phyloP scores from a whole-genome alignment of 2,113 vertebrate species.

The Macquaria ambigua region DNA sequence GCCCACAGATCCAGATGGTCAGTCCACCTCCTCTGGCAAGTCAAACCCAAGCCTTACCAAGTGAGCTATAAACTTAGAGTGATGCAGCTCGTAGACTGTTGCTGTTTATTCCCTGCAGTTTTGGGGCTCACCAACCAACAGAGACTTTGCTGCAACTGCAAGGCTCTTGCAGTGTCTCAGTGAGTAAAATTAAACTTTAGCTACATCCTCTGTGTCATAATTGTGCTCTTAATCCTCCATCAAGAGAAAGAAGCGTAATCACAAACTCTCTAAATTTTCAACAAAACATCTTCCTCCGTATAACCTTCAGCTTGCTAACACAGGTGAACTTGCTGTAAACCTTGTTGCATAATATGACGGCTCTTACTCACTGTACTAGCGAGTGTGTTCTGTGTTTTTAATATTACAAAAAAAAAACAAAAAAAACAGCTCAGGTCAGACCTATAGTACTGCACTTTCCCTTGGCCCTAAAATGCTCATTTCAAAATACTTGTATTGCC shows the following conservation, averaged over 20 bases:
- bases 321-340: conserved; percentile 10
- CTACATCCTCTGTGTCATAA: neutral
- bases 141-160: neutral
- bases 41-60: conserved; percentile 4
- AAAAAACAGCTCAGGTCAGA: conserved; percentile 2
- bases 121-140: neutral
- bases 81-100: neutral
- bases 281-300: neutral
- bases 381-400: neutral
- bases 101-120: neutral
- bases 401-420: neutral
- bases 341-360: conserved; percentile 1
- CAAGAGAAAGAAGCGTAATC: neutral
- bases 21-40: conserved; percentile 12
- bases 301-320: conserved; percentile 5
- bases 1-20: conserved; percentile 25
- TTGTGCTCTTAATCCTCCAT: neutral
- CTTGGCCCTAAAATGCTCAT: neutral
- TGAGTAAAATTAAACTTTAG: neutral
- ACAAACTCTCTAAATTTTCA: neutral
- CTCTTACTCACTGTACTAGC: neutral
- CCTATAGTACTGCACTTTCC: neutral
- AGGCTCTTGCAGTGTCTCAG: neutral
- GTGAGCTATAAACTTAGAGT: neutral
- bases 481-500: neutral